phyloP scores from a whole-genome alignment of 2,113 vertebrate genomes.

The Oncorhynchus clarkii region DNA sequence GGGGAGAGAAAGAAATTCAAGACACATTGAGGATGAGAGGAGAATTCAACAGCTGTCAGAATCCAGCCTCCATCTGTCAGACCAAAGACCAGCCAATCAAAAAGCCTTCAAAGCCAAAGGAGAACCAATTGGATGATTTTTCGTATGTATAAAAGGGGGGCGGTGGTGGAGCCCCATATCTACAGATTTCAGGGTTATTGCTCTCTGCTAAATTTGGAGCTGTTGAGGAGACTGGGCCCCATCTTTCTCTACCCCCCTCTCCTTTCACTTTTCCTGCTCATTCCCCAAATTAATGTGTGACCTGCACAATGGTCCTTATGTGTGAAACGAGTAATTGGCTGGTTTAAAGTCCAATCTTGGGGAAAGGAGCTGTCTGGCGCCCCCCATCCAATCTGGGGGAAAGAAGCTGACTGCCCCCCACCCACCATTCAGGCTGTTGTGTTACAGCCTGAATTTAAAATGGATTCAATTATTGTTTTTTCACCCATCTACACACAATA shows the following conservation, averaged over 20 bases:
- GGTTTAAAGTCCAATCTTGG: conserved; percentile 37
- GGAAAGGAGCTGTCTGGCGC: conserved; percentile 36
- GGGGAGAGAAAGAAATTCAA: conserved; percentile 2
- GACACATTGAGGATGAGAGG: not conserved
- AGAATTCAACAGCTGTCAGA: conserved; percentile 10
- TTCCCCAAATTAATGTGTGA: conserved; percentile 41
- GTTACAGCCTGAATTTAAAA: too few relatives aligned
- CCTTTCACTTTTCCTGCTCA: conserved; percentile 31
- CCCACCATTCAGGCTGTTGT: not conserved
- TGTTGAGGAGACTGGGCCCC: conserved; percentile 4
- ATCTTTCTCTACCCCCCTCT: not conserved
- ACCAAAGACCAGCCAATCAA: conserved; percentile 21
- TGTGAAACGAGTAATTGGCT: conserved; percentile 46
- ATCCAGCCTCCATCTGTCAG: conserved; percentile 15
- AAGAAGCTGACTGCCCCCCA: conserved; percentile 29
- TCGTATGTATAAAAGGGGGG: conserved; percentile 1
- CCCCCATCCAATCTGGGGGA: conserved; percentile 3
- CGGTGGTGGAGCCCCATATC: not conserved
- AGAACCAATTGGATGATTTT: conserved; percentile 6
- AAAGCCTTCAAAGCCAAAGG: conserved; percentile 30
- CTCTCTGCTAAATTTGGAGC: conserved; percentile 37
- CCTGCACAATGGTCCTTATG: conserved; percentile 35
- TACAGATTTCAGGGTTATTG: conserved; percentile 26
- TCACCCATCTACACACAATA: too few relatives aligned
- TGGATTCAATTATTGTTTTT: too few relatives aligned